These are phyloP conservation scores for Bombus pyrosoma DNA, from an alignment of 1,140 invertebrate species.

Conservation along the genomic window DNA sequence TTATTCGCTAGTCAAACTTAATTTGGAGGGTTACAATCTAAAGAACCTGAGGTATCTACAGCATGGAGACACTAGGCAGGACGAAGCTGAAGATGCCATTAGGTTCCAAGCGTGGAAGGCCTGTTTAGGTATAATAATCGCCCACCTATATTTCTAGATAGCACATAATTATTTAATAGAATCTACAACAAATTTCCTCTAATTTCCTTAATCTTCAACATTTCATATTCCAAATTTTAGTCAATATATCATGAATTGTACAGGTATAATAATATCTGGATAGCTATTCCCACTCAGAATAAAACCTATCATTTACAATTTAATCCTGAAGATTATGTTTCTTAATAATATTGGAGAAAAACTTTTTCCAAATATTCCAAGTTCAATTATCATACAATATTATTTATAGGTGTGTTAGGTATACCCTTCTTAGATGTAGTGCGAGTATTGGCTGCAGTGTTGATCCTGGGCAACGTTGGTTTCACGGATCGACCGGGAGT, in stretches of 20 bases:
- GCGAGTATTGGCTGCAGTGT: constrained; percentile 93
- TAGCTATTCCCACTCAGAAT: too few species aligned
- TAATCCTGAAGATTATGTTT: too few species aligned
- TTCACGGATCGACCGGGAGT: constrained; percentile 90
- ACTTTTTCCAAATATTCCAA: too few species aligned
- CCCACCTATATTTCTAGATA: too few species aligned
- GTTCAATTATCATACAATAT: neutral
- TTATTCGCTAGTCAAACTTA: constrained; percentile 85
- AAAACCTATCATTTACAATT: too few species aligned
- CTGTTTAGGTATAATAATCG: constrained; percentile 85
- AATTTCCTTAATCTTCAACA: neutral
- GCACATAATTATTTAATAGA: neutral
- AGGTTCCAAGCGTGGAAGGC: constrained; percentile 95
- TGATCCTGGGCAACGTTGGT: constrained; percentile 95
- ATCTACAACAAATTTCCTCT: neutral
- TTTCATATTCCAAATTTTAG: neutral
- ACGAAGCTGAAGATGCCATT: constrained; percentile 89
- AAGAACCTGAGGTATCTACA: constrained; percentile 92
- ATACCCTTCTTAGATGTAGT: constrained; percentile 97
- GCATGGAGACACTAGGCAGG: constrained; percentile 88
- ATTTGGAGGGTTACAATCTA: constrained; percentile 92
- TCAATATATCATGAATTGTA: neutral
- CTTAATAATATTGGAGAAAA: neutral
- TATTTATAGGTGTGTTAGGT: constrained; percentile 88
- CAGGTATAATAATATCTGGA: too few species aligned